Evolutionary conservation across 2,797 vertebrate species (phyloP).

Genomic region (Pipistrellus kuhlii): DNA sequence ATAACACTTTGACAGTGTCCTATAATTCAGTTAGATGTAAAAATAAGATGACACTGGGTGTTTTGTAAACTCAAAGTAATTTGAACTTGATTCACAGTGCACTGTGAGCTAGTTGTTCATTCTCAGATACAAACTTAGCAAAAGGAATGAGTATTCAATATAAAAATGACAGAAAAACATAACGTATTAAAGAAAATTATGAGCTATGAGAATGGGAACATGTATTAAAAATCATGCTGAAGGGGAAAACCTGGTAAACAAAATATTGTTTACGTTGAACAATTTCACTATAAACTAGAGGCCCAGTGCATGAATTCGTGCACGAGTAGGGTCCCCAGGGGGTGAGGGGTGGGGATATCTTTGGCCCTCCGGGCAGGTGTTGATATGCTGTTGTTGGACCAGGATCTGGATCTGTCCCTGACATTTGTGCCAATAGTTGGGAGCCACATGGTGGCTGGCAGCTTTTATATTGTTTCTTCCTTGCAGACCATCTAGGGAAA

Average conservation of each 20-base stretch:
- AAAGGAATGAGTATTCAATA: constrained; percentile 65
- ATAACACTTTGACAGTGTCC: constrained; percentile 75
- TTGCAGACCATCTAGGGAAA: too few relatives aligned
- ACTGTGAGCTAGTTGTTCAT: constrained; percentile 76
- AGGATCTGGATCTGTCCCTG: too few relatives aligned
- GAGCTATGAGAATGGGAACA: background rate
- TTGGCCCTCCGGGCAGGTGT: too few relatives aligned
- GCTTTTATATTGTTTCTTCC: too few relatives aligned
- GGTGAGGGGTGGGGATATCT: too few relatives aligned
- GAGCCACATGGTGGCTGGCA: too few relatives aligned
- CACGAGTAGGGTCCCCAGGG: too few relatives aligned
- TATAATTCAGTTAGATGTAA: constrained; percentile 88
- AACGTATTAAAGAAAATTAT: constrained; percentile 50
- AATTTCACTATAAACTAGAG: constrained; percentile 41
- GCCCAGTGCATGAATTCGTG: too few relatives aligned
- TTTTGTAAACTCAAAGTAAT: constrained; percentile 86
- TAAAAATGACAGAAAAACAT: constrained; percentile 47
- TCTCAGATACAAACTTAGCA: constrained; percentile 63
- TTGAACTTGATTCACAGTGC: constrained; percentile 84
- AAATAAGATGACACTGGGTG: constrained; percentile 86
- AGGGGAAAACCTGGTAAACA: background rate
- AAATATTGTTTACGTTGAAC: background rate
- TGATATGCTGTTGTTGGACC: too few relatives aligned
- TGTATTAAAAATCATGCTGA: constrained; percentile 30
- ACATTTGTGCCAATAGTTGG: too few relatives aligned